Evolutionary conservation across 2,113 vertebrate genomes (phyloP).

Genomic region (Stigmatopora argus): DNA sequence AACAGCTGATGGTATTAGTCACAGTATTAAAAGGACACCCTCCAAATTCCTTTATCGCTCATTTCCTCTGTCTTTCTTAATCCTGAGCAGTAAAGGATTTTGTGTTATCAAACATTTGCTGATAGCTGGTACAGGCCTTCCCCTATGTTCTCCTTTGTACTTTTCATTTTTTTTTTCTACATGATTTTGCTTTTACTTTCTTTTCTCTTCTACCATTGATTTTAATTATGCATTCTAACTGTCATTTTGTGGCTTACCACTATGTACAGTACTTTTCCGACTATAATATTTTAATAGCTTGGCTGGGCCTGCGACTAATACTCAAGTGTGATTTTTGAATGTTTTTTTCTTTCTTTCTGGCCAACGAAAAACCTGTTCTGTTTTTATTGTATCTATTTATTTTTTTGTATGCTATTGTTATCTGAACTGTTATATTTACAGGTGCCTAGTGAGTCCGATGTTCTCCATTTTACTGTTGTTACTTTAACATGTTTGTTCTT

Average conservation of each 20-base stretch:
- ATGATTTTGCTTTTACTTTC: neutral
- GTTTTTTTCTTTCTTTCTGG: too few relatives aligned
- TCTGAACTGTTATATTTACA: too few relatives aligned
- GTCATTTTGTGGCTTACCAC: neutral
- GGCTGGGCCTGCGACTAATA: too few relatives aligned
- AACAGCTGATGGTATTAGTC: constrained; percentile 32
- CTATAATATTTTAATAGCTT: too few relatives aligned
- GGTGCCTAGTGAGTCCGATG: too few relatives aligned
- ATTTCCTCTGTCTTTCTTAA: constrained; percentile 28
- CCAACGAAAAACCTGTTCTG: too few relatives aligned
- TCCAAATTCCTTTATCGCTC: constrained; percentile 28
- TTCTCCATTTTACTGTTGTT: too few relatives aligned
- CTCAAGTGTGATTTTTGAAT: too few relatives aligned
- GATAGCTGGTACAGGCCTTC: constrained; percentile 19
- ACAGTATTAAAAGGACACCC: constrained; percentile 33
- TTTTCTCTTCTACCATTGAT: neutral
- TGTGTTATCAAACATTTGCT: constrained; percentile 25
- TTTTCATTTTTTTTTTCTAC: neutral
- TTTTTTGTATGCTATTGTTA: too few relatives aligned
- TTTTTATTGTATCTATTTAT: too few relatives aligned
- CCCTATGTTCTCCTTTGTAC: neutral
- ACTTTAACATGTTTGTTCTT: too few relatives aligned
- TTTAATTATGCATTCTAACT: neutral
- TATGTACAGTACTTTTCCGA: too few relatives aligned
- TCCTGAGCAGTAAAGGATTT: constrained; percentile 13